Percentiles rank a stretch among this genome's conserved stretches.
Conservation (phyloP, 2,888 invertebrate genomes). For the Hecatera dysodea region DNA sequence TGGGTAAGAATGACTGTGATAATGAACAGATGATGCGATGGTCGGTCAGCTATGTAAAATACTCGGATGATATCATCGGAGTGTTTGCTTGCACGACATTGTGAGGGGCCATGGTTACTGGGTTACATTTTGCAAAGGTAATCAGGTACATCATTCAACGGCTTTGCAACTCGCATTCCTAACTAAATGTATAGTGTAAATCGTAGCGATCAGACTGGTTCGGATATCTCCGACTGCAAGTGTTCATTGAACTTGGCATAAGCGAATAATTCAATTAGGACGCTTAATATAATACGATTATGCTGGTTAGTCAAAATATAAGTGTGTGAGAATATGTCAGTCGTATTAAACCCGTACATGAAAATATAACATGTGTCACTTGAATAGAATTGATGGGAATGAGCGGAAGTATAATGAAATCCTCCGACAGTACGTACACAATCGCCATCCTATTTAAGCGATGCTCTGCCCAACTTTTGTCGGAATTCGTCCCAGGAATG, state of each 20-base stretch:
- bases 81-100: constrained; percentile 68
- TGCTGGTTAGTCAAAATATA: constrained; percentile 48
- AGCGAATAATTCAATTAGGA: constrained; percentile 66
- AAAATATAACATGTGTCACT: constrained; percentile 16
- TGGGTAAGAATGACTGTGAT: constrained; percentile 46
- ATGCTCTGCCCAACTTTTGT: constrained; percentile 78
- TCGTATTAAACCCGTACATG: constrained; percentile 19
- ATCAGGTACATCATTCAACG: constrained; percentile 67
- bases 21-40: constrained; percentile 73
- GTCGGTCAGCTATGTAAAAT: constrained; percentile 69
- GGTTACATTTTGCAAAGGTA: constrained; percentile 73
- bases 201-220: constrained; percentile 46
- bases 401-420: constrained; percentile 39
- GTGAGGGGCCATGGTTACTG: constrained; percentile 70
- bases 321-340: constrained; percentile 24
- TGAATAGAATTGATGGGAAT: constrained; percentile 36
- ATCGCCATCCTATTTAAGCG: constrained; percentile 72
- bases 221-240: constrained; percentile 50
- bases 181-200: constrained; percentile 37
- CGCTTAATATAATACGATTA: constrained; percentile 65
- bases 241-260: constrained; percentile 63
- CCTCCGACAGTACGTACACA: constrained; percentile 61
- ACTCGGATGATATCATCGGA: constrained; percentile 78
- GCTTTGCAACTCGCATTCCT: constrained; percentile 53
- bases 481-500: constrained; percentile 86